Conservation (phyloP, 2,113 vertebrate species). For the Calidris pugnax region DNA sequence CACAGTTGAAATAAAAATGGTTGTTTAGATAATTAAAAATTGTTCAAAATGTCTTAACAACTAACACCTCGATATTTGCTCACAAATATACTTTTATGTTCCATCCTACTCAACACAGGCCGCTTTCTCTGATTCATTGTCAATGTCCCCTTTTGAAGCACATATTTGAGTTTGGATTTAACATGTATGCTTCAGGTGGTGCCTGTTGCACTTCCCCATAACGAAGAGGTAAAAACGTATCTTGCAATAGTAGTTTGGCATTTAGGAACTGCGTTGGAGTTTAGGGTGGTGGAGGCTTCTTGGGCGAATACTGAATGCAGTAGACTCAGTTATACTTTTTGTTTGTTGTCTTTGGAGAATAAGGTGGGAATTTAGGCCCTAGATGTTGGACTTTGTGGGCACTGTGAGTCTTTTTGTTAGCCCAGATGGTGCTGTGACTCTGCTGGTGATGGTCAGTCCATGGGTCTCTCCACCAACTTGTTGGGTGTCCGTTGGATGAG, state of each 20-base stretch:
- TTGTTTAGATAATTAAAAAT: constrained; percentile 31
- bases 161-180: background rate
- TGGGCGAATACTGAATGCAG: background rate
- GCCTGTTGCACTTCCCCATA: background rate
- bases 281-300: background rate
- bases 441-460: background rate
- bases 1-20: background rate
- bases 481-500: background rate
- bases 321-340: background rate
- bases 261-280: background rate
- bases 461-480: background rate
- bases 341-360: background rate
- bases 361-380: background rate
- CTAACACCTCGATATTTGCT: background rate
- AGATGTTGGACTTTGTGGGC: background rate
- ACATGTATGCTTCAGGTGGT: background rate
- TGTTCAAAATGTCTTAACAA: background rate
- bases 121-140: background rate
- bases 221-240: background rate
- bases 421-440: background rate
- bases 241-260: background rate
- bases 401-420: background rate
- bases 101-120: background rate
- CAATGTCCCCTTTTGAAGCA: background rate
- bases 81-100: background rate